Percentiles rank a stretch among this genome's conserved stretches.
Conservation (phyloP, 2,113 vertebrate species). For the Sorex fumeus region DNA sequence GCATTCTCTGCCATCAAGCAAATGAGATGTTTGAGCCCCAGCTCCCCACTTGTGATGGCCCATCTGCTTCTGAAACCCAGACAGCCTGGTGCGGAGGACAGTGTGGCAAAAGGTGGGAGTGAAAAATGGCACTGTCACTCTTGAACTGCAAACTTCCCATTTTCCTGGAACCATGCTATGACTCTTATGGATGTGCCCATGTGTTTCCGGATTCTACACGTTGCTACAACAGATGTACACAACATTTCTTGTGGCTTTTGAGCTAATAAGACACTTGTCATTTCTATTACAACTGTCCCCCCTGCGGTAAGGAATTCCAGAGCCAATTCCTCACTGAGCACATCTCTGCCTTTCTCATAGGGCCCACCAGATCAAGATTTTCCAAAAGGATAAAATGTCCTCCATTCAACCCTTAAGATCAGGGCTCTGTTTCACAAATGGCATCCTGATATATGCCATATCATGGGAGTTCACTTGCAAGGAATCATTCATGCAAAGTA, state of each 20-base stretch:
- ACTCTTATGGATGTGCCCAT: too few species aligned
- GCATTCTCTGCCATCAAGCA: not conserved
- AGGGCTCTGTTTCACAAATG: not conserved
- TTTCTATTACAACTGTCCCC: not conserved
- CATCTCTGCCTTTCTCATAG: not conserved
- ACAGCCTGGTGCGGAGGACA: not conserved
- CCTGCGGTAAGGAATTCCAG: not conserved
- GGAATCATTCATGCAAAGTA: not conserved
- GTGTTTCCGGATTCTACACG: not conserved
- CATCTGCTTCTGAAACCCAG: not conserved
- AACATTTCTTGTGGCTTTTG: not conserved
- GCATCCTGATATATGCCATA: too few species aligned
- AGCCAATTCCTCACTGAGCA: not conserved
- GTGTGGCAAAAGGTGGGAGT: not conserved
- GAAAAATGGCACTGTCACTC: not conserved
- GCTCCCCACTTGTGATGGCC: too few species aligned
- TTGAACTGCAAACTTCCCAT: too few species aligned
- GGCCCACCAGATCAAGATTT: not conserved
- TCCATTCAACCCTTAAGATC: not conserved
- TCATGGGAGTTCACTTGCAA: not conserved
- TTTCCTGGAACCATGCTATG: not conserved
- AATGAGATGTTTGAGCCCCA: too few species aligned
- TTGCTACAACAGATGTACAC: fast-evolving
- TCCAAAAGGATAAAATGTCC: not conserved
- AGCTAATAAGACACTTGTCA: not conserved